phyloP scores from a whole-genome alignment of 2,888 invertebrate species.

The Dugesia japonica region DNA sequence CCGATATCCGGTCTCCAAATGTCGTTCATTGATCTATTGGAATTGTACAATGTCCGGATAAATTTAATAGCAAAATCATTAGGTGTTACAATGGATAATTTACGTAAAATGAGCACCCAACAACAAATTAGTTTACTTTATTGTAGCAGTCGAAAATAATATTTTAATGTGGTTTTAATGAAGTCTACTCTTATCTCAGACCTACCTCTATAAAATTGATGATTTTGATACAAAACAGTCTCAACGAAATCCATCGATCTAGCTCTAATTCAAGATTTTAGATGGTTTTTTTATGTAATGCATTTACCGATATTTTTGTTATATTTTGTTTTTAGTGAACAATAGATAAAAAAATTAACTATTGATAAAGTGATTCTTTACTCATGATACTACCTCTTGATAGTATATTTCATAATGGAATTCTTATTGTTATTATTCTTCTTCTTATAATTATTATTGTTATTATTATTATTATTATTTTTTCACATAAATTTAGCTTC shows the following conservation, averaged over 20 bases:
- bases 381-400: slow-evolving; percentile 16
- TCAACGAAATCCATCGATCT: neutral
- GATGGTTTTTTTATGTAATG: neutral
- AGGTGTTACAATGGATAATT: slow-evolving; percentile 2
- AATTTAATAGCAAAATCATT: slow-evolving; percentile 17
- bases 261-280: slow-evolving; percentile 15
- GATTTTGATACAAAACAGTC: neutral
- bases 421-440: neutral
- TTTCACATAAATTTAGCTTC: neutral
- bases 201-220: neutral
- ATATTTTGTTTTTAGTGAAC: neutral
- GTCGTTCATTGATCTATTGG: slow-evolving; percentile 17
- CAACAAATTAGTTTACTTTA: slow-evolving; percentile 23
- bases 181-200: neutral
- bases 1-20: slow-evolving; percentile 9
- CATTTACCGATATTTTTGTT: slow-evolving; percentile 14
- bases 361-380: neutral
- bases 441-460: too few species aligned
- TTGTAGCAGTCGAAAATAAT: neutral
- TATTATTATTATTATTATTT: too few species aligned
- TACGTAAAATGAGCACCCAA: slow-evolving; percentile 4
- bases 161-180: neutral
- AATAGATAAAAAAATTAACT: too few species aligned
- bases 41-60: slow-evolving; percentile 21
- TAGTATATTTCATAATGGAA: slow-evolving; percentile 5